Evolutionary conservation across 2,113 vertebrate species (phyloP).

Genomic region (Neogale vison): DNA sequence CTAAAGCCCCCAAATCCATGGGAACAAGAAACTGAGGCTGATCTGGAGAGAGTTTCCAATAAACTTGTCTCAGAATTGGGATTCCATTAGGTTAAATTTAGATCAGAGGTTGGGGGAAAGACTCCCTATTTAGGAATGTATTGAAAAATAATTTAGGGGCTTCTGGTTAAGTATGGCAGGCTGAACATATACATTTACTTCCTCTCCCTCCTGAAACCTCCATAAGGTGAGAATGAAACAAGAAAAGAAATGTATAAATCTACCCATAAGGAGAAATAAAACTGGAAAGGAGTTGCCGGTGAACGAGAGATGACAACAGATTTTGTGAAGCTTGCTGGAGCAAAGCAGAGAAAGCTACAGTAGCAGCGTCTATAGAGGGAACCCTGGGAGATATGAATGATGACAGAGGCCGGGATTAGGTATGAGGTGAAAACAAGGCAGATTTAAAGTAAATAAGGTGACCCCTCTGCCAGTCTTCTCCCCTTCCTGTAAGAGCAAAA

Average conservation of each 20-base stretch:
- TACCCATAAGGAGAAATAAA: background rate
- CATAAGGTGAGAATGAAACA: background rate
- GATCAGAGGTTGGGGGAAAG: background rate
- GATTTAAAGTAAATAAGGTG: background rate
- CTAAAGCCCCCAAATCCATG: background rate
- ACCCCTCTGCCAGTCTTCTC: background rate
- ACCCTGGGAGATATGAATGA: background rate
- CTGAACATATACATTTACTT: background rate
- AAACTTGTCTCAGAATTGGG: background rate
- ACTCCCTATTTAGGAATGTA: background rate
- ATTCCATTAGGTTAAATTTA: constrained; percentile 7
- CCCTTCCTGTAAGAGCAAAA: background rate
- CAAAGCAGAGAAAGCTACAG: background rate
- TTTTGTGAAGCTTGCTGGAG: background rate
- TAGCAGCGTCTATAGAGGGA: background rate
- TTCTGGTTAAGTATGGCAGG: background rate
- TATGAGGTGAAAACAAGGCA: background rate
- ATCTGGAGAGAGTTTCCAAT: background rate
- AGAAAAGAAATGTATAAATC: background rate
- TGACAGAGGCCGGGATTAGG: no score
- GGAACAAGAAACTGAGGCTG: background rate
- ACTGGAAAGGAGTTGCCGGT: background rate
- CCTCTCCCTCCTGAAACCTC: background rate
- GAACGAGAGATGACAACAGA: background rate
- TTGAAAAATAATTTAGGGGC: background rate